These are phyloP conservation scores for Brachirus orientalis DNA, from an alignment of 2,113 vertebrate genomes.

Conservation along the genomic window DNA sequence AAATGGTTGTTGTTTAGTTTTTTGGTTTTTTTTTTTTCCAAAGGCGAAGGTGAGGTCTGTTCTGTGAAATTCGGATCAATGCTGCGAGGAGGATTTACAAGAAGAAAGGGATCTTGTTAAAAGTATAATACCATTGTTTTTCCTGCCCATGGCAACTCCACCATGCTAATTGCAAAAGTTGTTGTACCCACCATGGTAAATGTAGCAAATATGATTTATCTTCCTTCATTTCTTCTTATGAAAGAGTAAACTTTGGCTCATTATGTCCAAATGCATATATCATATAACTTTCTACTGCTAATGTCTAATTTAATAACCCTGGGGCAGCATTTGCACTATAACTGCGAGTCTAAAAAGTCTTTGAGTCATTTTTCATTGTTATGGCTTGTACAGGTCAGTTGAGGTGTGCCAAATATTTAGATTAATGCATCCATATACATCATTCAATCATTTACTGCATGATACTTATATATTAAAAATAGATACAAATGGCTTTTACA, in stretches of 20 bases:
- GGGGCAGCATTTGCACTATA: background rate
- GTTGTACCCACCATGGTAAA: background rate
- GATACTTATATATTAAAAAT: no score
- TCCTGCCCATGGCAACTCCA: conserved; percentile 3
- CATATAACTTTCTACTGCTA: background rate
- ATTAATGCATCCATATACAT: no score
- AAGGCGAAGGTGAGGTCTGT: no score
- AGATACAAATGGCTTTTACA: no score
- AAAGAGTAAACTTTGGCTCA: background rate
- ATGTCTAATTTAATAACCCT: background rate
- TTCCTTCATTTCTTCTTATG: background rate
- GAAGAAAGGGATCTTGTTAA: background rate
- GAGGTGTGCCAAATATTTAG: no score
- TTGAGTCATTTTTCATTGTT: background rate
- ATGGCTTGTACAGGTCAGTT: no score
- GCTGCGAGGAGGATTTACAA: background rate
- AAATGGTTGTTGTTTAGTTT: no score
- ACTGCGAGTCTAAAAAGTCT: background rate
- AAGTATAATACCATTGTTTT: conserved; percentile 15
- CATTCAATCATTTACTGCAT: no score
- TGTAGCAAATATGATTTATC: background rate
- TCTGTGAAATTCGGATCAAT: background rate
- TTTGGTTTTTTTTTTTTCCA: no score
- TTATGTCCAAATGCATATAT: background rate
- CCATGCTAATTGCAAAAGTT: conserved; percentile 16